Conservation (phyloP, 53 echinoderm and acorn worm species). For the Actinopyga echinites region DNA sequence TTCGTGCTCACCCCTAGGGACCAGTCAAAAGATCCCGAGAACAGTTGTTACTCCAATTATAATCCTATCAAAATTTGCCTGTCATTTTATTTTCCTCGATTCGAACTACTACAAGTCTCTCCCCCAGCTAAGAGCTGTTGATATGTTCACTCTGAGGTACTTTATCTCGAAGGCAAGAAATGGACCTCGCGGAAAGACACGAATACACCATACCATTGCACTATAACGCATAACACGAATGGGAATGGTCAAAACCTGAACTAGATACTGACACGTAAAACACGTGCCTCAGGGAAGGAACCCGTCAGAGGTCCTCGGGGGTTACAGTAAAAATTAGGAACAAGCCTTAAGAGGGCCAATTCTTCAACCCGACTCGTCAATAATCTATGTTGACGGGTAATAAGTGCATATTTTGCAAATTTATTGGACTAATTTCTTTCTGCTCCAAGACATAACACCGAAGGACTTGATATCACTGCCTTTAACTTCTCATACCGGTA, state of each 20-base stretch:
- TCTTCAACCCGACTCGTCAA: neutral
- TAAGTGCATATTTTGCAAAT: no score
- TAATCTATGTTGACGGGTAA: constrained; percentile 8
- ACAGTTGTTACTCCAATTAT: constrained; percentile 36
- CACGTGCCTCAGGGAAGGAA: neutral
- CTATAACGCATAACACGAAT: neutral
- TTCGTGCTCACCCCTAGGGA: constrained; percentile 31
- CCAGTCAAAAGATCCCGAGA: constrained; percentile 24
- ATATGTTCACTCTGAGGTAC: constrained; percentile 22
- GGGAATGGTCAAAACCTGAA: constrained; percentile 13
- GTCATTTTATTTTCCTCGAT: constrained; percentile 20
- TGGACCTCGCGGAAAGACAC: constrained; percentile 15
- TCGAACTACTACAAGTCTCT: neutral
- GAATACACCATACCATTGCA: neutral
- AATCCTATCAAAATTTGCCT: constrained; percentile 24
- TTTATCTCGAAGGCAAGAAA: constrained; percentile 25
- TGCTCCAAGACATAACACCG: no score
- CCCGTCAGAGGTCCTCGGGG: neutral
- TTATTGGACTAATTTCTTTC: no score
- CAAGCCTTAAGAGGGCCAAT: neutral
- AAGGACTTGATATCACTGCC: no score
- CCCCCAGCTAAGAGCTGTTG: constrained; percentile 22
- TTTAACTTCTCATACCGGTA: no score
- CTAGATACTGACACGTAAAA: constrained; percentile 6
- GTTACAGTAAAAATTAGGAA: constrained; percentile 27